These are phyloP conservation scores for Drosophila sproati DNA, from an alignment of 1,140 invertebrate species.

Conservation along the genomic window DNA sequence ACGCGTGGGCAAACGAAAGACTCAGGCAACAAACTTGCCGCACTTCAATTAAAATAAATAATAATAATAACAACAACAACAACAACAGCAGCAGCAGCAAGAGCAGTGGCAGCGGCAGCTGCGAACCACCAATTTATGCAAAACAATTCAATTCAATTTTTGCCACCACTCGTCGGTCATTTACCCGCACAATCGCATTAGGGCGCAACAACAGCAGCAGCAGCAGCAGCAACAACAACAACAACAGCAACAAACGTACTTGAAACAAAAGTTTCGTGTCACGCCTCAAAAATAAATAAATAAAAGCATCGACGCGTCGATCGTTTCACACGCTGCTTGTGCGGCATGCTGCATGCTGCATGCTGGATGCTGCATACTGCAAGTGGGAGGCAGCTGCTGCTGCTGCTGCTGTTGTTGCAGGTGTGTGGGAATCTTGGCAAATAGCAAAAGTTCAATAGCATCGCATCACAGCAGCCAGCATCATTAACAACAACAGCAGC, in stretches of 20 bases:
- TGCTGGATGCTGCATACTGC: background rate
- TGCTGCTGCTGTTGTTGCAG: constrained; percentile 40
- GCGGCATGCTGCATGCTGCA: constrained; percentile 57
- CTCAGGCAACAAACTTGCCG: constrained; percentile 52
- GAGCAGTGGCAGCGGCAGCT: constrained; percentile 29
- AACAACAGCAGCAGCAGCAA: constrained; percentile 15
- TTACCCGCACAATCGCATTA: constrained; percentile 60
- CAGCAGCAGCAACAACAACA: constrained; percentile 5
- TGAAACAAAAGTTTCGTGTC: constrained; percentile 62
- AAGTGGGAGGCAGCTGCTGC: constrained; percentile 4
- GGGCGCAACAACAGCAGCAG: constrained; percentile 38
- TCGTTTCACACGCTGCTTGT: constrained; percentile 67
- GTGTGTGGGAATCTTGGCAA: constrained; percentile 78
- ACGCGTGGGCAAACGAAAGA: constrained; percentile 47
- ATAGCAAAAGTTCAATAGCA: constrained; percentile 81
- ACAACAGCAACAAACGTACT: constrained; percentile 27
- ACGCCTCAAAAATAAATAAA: constrained; percentile 57
- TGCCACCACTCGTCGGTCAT: constrained; percentile 65
- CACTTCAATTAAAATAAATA: constrained; percentile 50
- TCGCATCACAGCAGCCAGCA: constrained; percentile 43
- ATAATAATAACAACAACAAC: constrained; percentile 1
- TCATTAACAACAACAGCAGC: constrained; percentile 26
- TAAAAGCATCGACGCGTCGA: constrained; percentile 47
- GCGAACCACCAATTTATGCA: constrained; percentile 70
- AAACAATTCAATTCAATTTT: constrained; percentile 72